Base-by-base conservation (phyloP, 2,888 invertebrate genomes). In the Harpalus rufipes region DNA sequence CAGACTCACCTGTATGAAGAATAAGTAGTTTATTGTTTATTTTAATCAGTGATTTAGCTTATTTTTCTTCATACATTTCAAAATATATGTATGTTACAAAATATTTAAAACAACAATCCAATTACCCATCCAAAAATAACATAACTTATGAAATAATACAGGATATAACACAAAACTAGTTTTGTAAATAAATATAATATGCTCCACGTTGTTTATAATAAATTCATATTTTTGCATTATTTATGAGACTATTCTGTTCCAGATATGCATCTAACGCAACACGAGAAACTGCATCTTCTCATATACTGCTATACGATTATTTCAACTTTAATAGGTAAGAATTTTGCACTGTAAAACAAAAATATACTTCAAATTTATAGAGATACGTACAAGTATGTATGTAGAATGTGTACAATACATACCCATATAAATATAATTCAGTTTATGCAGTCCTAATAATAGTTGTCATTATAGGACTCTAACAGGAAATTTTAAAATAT, bases 251-350 rank as follows among this genome's bases (percentile, higher is more conserved):
- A 39, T 68, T 68, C 14, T 68, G 68, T 68, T 68, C n/a, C 68
- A 68, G 68, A 68, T 68, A 68, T 68, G 68, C 68, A 68, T 68
- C 68, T 68, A 10, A 32, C 14, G 68, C 68, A 68, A 68, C 68
- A 32, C 68, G 68, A 68, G 7, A 39, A 68, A 68, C 39, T 68
- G n/a, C 68, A 68, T 68, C 39, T 63, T 18, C 63, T 68, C 14
- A 68, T 68, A 68, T 68, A 68, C 39, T 68, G 68, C 68, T 68
- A 68, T 39, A 68, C 68, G n/a, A 68, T 68, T 68, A 68, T 68
- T 68, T 68, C 68, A 14, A 68, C 68, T 32, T 68, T 68, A 8
- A 68, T 68, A 68, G 68, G 68, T 68, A 68, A 68, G 68, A 68
- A 68, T 39, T 68, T 14, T 59, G 32, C 5, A 5, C 6, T 32